A percentile compares a stretch with the other conserved stretches of the same genome.
phyloP scores from a whole-genome alignment of 2,888 invertebrate genomes.

The Drosophila neonasuta region DNA sequence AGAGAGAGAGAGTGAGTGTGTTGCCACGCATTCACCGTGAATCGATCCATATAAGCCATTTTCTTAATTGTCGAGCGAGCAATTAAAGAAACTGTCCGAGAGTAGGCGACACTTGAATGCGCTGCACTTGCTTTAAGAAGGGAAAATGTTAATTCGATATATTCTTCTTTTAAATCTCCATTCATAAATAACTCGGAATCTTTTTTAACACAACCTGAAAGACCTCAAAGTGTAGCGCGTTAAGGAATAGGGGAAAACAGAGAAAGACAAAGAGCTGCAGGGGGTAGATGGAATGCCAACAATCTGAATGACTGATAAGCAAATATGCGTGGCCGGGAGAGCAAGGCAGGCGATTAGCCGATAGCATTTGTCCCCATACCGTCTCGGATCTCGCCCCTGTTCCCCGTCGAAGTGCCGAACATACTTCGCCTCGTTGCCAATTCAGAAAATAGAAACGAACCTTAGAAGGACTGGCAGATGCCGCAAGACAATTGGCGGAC shows the following conservation, averaged over 20 bases:
- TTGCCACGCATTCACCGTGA: slow-evolving; percentile 53
- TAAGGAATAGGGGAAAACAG: not conserved
- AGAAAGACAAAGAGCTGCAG: slow-evolving; percentile 5
- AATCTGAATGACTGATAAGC: slow-evolving; percentile 52
- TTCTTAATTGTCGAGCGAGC: slow-evolving; percentile 42
- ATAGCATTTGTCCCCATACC: slow-evolving; percentile 12
- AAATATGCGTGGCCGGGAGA: slow-evolving; percentile 56
- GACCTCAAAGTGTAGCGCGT: not conserved
- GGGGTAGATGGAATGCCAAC: slow-evolving; percentile 6
- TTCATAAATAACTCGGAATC: too few relatives aligned
- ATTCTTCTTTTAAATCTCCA: too few relatives aligned
- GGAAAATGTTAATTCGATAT: not conserved
- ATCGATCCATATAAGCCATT: slow-evolving; percentile 80
- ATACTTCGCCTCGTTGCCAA: slow-evolving; percentile 51
- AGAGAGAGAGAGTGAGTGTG: slow-evolving; percentile 36
- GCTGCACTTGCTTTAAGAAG: slow-evolving; percentile 19
- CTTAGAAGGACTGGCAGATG: slow-evolving; percentile 81
- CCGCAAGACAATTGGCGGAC: slow-evolving; percentile 66
- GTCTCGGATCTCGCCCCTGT: not conserved
- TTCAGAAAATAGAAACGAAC: slow-evolving; percentile 82
- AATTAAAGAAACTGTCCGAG: slow-evolving; percentile 16
- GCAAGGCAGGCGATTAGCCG: slow-evolving; percentile 43
- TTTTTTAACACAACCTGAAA: too few relatives aligned
- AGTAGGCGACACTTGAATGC: slow-evolving; percentile 31
- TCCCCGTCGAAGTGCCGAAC: slow-evolving; percentile 34